Conservation (phyloP, 53 echinoderm and acorn worm genomes). For the Luidia sarsii region DNA sequence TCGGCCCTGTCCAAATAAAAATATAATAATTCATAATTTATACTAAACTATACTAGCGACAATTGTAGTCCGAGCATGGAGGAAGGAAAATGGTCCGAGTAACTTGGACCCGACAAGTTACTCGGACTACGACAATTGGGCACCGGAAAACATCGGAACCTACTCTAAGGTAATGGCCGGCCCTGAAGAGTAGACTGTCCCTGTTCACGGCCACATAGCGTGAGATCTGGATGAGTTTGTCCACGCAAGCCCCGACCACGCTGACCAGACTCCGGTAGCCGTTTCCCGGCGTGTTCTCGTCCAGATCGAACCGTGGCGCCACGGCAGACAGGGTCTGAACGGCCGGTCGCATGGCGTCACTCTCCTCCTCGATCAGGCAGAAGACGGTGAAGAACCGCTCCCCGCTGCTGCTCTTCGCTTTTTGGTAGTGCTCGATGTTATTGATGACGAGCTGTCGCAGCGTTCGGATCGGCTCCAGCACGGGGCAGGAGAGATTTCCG, state of each 20-base stretch:
- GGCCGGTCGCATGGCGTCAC: constrained; percentile 87
- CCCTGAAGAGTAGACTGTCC: constrained; percentile 84
- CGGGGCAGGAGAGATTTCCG: constrained; percentile 47
- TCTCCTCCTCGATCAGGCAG: constrained; percentile 88
- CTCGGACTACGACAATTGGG: too few relatives aligned
- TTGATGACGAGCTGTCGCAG: constrained; percentile 88
- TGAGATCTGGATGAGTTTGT: constrained; percentile 69
- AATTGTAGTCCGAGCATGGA: too few relatives aligned
- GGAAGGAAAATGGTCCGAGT: too few relatives aligned
- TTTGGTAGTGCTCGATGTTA: constrained; percentile 94
- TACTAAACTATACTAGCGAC: too few relatives aligned
- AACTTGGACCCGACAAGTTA: too few relatives aligned
- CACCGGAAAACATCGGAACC: too few relatives aligned
- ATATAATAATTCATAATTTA: too few relatives aligned
- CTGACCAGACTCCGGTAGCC: constrained; percentile 94
- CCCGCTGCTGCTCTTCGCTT: constrained; percentile 67
- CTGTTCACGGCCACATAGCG: constrained; percentile 71
- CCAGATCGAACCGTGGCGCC: constrained; percentile 82
- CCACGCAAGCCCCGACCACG: constrained; percentile 87
- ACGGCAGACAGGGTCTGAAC: constrained; percentile 85
- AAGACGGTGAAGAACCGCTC: constrained; percentile 84
- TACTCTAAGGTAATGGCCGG: constrained; percentile 78
- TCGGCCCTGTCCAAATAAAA: too few relatives aligned
- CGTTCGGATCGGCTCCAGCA: constrained; percentile 67
- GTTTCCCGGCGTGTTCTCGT: constrained; percentile 79